A percentile compares a stretch with the other conserved stretches of the same genome.
Conservation (phyloP, 2,797 vertebrate genomes). For the Platyrinchus mystaceus region DNA sequence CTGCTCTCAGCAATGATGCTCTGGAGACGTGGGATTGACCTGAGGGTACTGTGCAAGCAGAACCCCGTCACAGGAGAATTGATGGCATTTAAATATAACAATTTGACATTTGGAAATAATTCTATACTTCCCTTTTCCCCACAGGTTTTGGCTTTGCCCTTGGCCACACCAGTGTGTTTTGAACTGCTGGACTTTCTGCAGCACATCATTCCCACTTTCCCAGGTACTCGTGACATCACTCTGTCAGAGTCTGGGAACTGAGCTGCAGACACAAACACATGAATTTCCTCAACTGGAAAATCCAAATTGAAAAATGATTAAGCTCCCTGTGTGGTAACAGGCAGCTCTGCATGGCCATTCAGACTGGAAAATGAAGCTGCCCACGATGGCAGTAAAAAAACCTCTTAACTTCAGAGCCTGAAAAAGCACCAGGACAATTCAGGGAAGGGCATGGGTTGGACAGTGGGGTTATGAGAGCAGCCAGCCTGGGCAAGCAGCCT, state of each 20-base stretch:
- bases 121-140: neutral
- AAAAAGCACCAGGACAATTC: neutral
- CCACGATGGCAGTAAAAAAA: rapidly evolving
- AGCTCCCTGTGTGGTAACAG: neutral
- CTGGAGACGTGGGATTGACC: neutral
- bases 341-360: neutral
- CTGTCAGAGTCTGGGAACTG: neutral
- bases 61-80: neutral
- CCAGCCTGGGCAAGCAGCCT: neutral
- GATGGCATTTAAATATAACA: neutral
- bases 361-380: neutral
- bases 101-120: neutral
- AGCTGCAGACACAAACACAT: neutral
- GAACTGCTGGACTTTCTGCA: neutral
- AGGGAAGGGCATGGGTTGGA: neutral
- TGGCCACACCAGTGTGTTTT: neutral
- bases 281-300: neutral
- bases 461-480: neutral
- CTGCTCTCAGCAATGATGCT: neutral
- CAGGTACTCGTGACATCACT: neutral
- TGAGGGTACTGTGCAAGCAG: neutral
- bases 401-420: neutral
- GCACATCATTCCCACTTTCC: neutral
- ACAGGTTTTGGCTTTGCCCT: neutral
- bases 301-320: neutral